A percentile compares a stretch with the other conserved stretches of the same genome.
Evolutionary conservation across 1,140 invertebrate genomes (phyloP).

Genomic region (Drosophila sp.): DNA sequence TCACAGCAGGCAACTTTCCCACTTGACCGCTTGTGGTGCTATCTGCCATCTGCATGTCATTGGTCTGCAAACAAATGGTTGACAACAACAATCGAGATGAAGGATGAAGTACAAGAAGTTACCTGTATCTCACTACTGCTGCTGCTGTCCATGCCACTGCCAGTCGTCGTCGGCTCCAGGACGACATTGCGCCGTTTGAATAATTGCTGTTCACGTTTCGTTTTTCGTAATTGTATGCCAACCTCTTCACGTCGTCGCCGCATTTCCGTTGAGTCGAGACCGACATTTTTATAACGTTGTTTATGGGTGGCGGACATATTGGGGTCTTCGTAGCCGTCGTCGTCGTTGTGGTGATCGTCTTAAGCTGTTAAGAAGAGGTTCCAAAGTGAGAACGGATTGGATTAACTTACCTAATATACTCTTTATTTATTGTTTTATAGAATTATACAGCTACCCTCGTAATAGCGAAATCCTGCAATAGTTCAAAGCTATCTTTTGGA

Average conservation of each 20-base stretch:
- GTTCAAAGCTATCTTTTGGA: too few relatives aligned
- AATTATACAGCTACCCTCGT: too few relatives aligned
- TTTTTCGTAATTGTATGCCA: slow-evolving; percentile 97
- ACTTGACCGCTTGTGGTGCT: slow-evolving; percentile 41
- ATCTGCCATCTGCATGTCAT: slow-evolving; percentile 70
- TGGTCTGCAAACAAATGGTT: slow-evolving; percentile 23
- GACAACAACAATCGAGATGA: too few relatives aligned
- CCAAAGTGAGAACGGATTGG: not conserved
- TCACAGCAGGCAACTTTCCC: slow-evolving; percentile 31
- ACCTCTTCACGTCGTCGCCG: slow-evolving; percentile 96
- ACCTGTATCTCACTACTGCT: slow-evolving; percentile 59
- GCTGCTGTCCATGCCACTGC: slow-evolving; percentile 48
- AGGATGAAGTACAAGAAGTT: not conserved
- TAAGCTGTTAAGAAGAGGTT: not conserved
- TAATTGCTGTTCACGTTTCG: slow-evolving; percentile 96
- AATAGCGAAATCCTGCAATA: too few relatives aligned
- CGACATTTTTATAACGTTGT: slow-evolving; percentile 97
- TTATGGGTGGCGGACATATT: slow-evolving; percentile 91
- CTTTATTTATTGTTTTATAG: too few relatives aligned
- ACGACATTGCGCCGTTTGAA: slow-evolving; percentile 96
- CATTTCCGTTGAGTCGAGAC: slow-evolving; percentile 95
- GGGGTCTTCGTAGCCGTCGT: slow-evolving; percentile 34
- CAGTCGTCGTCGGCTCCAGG: slow-evolving; percentile 57
- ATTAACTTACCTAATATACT: too few relatives aligned
- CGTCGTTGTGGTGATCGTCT: slow-evolving; percentile 23